Evolutionary conservation across 2,888 invertebrate species (phyloP).

Genomic region (Eulithis testata): DNA sequence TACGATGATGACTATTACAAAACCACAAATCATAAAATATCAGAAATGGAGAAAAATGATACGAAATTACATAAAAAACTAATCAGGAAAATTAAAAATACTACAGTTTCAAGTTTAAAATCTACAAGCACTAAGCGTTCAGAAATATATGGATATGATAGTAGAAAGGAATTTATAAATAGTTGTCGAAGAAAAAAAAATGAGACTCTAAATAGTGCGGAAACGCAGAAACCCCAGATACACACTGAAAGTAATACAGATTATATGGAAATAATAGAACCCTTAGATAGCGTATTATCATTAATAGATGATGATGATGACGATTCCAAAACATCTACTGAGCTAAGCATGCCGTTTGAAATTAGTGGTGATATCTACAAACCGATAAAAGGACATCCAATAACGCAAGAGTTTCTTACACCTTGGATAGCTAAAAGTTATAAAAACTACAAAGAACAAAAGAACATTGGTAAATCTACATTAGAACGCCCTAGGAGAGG

Average conservation of each 20-base stretch:
- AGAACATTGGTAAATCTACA: slow-evolving; percentile 58
- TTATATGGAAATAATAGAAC: background rate
- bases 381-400: slow-evolving; percentile 19
- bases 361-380: slow-evolving; percentile 29
- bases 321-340: slow-evolving; percentile 9
- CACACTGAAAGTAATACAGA: background rate
- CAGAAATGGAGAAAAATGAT: slow-evolving; percentile 69
- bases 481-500: slow-evolving; percentile 50
- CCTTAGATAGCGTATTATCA: background rate
- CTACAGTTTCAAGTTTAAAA: slow-evolving; percentile 1
- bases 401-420: slow-evolving; percentile 49
- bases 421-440: slow-evolving; percentile 70
- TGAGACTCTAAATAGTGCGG: background rate
- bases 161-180: background rate
- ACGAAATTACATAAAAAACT: slow-evolving; percentile 58
- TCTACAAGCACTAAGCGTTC: background rate
- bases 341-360: slow-evolving; percentile 24
- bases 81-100: slow-evolving; percentile 27
- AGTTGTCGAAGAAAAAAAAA: slow-evolving; percentile 2
- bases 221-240: background rate
- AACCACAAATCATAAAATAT: slow-evolving; percentile 62
- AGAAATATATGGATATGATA: background rate
- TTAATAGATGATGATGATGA: slow-evolving; percentile 1
- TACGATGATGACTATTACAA: slow-evolving; percentile 59
- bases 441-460: slow-evolving; percentile 62